Percentiles rank a stretch among this genome's conserved stretches.
Evolutionary conservation across 2,888 invertebrate species (phyloP).

Genomic region (Acronicta psi): DNA sequence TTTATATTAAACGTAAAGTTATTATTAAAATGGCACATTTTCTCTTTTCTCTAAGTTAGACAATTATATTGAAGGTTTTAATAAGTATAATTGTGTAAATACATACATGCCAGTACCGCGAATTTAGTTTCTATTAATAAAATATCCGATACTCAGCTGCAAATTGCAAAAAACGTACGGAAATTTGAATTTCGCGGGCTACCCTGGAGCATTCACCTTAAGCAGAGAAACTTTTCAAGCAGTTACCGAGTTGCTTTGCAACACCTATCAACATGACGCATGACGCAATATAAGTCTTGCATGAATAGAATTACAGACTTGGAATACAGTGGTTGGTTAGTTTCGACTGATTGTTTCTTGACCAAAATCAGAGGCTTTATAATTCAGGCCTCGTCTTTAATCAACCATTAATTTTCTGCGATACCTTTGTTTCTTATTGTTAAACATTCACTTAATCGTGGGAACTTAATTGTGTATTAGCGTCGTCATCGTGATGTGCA

Average conservation of each 20-base stretch:
- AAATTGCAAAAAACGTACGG: too few species aligned
- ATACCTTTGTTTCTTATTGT: conserved; percentile 42
- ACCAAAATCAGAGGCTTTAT: conserved; percentile 34
- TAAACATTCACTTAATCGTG: conserved; percentile 41
- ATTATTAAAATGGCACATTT: too few species aligned
- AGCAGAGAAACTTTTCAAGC: conserved; percentile 4
- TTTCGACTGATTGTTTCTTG: conserved; percentile 27
- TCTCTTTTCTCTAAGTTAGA: too few species aligned
- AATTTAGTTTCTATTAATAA: too few species aligned
- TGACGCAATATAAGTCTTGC: conserved; percentile 4
- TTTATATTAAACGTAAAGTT: too few species aligned
- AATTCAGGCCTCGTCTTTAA: conserved; percentile 22
- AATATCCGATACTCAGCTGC: too few species aligned
- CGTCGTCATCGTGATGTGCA: conserved; percentile 19
- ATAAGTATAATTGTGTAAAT: too few species aligned
- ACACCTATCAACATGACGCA: not conserved
- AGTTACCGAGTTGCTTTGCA: not conserved
- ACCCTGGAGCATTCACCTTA: too few species aligned
- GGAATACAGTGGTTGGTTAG: conserved; percentile 5
- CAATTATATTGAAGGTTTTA: too few species aligned
- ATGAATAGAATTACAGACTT: conserved; percentile 16
- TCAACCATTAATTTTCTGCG: conserved; percentile 31
- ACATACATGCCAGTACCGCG: too few species aligned
- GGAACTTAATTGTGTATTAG: conserved; percentile 38
- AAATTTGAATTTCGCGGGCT: too few species aligned